Conservation (phyloP, 1,140 invertebrate species). For the Trachelipus rathkii region DNA sequence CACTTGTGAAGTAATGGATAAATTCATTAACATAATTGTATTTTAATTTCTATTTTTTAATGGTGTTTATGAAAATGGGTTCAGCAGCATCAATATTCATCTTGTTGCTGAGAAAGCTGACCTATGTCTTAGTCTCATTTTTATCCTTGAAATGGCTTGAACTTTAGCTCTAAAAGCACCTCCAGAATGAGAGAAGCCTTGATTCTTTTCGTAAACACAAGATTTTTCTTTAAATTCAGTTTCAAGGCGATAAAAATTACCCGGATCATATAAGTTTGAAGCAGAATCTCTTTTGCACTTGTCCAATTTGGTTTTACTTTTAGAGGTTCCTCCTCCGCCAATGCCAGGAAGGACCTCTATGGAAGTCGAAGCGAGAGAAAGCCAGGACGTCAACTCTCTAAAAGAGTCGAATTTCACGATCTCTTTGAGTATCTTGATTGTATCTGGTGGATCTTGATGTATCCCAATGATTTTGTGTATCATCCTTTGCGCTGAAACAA, state of each 20-base stretch:
- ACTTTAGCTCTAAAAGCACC: slow-evolving; percentile 41
- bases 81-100: neutral
- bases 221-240: slow-evolving; percentile 36
- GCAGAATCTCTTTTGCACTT: slow-evolving; percentile 14
- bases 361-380: slow-evolving; percentile 32
- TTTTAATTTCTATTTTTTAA: too few species aligned
- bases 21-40: too few species aligned
- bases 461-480: slow-evolving; percentile 40
- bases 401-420: slow-evolving; percentile 34
- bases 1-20: too few species aligned
- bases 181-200: slow-evolving; percentile 27
- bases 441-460: slow-evolving; percentile 38
- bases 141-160: slow-evolving; percentile 43
- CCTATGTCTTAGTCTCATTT: slow-evolving; percentile 40
- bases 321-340: slow-evolving; percentile 20
- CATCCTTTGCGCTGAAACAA: slow-evolving; percentile 30
- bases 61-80: too few species aligned
- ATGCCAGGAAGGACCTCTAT: slow-evolving; percentile 19
- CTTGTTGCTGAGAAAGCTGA: slow-evolving; percentile 40
- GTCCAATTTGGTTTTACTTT: slow-evolving; percentile 5
- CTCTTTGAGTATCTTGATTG: slow-evolving; percentile 43
- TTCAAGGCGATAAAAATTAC: slow-evolving; percentile 39
- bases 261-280: slow-evolving; percentile 21
- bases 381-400: slow-evolving; percentile 38
- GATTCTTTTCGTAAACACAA: neutral